Conservation (phyloP, 2,113 vertebrate species). For the Neofelis nebulosa region DNA sequence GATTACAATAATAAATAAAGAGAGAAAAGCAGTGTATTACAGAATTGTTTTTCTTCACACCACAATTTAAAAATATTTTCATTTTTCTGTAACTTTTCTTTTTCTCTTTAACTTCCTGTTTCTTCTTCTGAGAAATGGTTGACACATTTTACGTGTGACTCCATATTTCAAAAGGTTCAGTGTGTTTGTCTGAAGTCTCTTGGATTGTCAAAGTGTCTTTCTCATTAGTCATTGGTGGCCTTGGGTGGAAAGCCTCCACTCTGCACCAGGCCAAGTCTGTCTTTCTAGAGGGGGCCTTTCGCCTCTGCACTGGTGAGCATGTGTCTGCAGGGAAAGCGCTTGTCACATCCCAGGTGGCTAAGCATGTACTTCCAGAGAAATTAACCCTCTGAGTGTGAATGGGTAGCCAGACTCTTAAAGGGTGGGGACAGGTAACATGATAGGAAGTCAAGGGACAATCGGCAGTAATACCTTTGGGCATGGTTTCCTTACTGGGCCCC, state of each 20-base stretch:
- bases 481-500: neutral
- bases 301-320: neutral
- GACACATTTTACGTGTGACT: neutral
- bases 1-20: neutral
- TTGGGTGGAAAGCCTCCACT: neutral
- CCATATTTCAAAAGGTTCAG: neutral
- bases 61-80: neutral
- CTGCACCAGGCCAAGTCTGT: neutral
- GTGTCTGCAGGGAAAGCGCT: neutral
- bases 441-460: neutral
- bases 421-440: rapidly evolving
- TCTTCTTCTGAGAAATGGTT: slow-evolving; percentile 39
- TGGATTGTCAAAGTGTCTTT: neutral
- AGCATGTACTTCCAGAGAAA: neutral
- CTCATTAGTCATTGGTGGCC: neutral
- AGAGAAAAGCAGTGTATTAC: neutral
- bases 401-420: neutral
- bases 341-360: neutral
- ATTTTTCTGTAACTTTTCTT: neutral
- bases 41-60: neutral
- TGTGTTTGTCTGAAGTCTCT: neutral
- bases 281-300: neutral
- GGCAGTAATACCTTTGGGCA: rapidly evolving
- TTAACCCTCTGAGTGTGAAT: neutral
- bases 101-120: neutral